Percentiles rank a stretch among this genome's conserved stretches.
Evolutionary conservation across 2,797 vertebrate genomes (phyloP).

Genomic region (Eupleurogrammus muticus): DNA sequence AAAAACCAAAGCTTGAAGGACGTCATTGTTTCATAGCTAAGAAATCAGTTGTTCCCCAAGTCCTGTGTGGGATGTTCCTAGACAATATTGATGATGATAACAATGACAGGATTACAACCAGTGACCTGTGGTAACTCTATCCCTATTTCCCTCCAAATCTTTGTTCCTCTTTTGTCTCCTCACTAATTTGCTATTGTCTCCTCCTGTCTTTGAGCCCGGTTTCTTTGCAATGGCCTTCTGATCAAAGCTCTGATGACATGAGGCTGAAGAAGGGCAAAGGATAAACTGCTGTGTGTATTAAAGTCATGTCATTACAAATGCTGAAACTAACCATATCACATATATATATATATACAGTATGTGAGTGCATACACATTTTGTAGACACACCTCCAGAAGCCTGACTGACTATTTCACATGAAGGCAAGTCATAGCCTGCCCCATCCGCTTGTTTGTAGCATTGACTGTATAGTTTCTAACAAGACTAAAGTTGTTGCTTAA

Average conservation of each 20-base stretch:
- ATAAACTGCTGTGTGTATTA: constrained; percentile 3
- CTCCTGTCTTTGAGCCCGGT: constrained; percentile 38
- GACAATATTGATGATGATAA: constrained; percentile 39
- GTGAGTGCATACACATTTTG: constrained; percentile 1
- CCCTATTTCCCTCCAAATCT: constrained; percentile 38
- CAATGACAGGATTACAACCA: constrained; percentile 44
- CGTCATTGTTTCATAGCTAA: constrained; percentile 9
- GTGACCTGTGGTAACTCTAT: constrained; percentile 54
- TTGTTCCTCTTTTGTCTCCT: constrained; percentile 36
- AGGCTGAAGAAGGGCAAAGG: constrained; percentile 1
- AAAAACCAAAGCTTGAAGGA: constrained; percentile 7
- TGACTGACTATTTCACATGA: neutral
- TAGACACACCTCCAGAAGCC: constrained; percentile 7
- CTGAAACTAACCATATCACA: constrained; percentile 8
- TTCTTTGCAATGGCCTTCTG: neutral
- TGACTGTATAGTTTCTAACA: neutral
- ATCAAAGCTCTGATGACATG: constrained; percentile 32
- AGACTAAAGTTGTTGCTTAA: neutral
- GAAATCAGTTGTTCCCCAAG: constrained; percentile 4
- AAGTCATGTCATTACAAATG: too few relatives aligned
- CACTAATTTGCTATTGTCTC: constrained; percentile 10
- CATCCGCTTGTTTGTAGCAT: constrained; percentile 5
- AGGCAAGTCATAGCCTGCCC: constrained; percentile 49
- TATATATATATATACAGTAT: neutral
- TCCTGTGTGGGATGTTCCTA: constrained; percentile 46